Base-by-base conservation (phyloP, 2,888 invertebrate species). In the Aphidoletes aphidimyza region DNA sequence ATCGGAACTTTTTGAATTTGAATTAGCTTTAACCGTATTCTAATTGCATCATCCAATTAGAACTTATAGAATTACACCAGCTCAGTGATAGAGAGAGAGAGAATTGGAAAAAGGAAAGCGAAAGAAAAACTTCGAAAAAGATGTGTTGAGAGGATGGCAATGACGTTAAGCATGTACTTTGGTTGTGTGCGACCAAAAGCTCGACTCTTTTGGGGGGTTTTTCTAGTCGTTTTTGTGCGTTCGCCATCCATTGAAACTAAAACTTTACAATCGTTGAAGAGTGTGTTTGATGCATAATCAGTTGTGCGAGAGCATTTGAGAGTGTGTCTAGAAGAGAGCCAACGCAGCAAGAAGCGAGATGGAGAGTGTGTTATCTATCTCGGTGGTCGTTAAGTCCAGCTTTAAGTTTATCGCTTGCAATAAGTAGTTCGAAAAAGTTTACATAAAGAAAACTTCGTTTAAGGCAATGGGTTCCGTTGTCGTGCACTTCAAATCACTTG, bases 11-110 rank as follows among this genome's bases (percentile, higher is more conserved):
- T 69, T 69, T 26, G 69, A 69, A 69, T 69, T 69, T 69, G 69
- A 30, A 69, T 69, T 69, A 69, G 69, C 69, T 69, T 69, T 30
- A 69, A 69, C 69, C 69, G 69, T 69, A 69, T 69, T 69, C 69
- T 69, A 69, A 69, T 69, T 69, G 69, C 69, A 69, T 69, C 69
- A 69, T 69, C 69, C 69, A 69, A 69, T 69, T 69, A 69, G 69
- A 69, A 69, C 69, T 69, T 69, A 69, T 30, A 69, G 69, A 69
- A 69, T 69, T 69, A 69, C 69, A 69, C 14, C 69, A 69, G 34
- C 34, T 69, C 69, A 69, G 3, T 22, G 54, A 69, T 14, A 14
- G 2, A 3, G 69, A 69, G 14, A 69, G 30, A 69, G 30, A 22
- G 54, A n/a, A n/a, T n/a, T n/a, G n/a, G n/a, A n/a, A n/a, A n/a